Percentiles rank a stretch among this genome's conserved stretches.
Evolutionary conservation across 1,140 invertebrate species (phyloP).

Genomic region (Ganaspis sp.): DNA sequence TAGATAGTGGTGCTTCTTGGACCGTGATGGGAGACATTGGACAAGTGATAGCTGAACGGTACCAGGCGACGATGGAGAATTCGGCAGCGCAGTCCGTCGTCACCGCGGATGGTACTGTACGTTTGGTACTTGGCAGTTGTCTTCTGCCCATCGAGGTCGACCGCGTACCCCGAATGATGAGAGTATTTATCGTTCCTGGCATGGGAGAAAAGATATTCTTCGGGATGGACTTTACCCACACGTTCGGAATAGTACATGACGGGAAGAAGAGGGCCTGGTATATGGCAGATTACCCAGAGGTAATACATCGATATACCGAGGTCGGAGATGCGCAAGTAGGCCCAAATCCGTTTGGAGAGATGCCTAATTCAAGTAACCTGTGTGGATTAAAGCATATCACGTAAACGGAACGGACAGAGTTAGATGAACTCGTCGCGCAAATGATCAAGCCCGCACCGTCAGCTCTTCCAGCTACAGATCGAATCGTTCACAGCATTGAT

Average conservation of each 20-base stretch:
- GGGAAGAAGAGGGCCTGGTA: too few species aligned
- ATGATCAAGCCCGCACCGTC: not conserved
- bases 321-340: too few species aligned
- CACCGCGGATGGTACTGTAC: not conserved
- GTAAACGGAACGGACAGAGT: not conserved
- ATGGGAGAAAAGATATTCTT: not conserved
- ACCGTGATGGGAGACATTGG: not conserved
- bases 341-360: too few species aligned
- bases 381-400: not conserved
- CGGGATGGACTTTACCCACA: not conserved
- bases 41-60: not conserved
- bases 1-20: not conserved
- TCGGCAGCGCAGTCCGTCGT: not conserved
- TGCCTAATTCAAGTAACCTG: too few species aligned
- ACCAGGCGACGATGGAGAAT: not conserved
- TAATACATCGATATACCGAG: too few species aligned
- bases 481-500: constrained; percentile 61
- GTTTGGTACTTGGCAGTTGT: not conserved
- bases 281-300: too few species aligned
- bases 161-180: not conserved
- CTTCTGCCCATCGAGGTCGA: not conserved
- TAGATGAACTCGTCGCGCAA: not conserved
- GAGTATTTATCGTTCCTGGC: not conserved
- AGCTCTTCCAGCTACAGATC: not conserved
- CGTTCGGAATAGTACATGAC: not conserved